phyloP scores from a whole-genome alignment of 2,797 vertebrate species.

The Eospalax fontanierii region DNA sequence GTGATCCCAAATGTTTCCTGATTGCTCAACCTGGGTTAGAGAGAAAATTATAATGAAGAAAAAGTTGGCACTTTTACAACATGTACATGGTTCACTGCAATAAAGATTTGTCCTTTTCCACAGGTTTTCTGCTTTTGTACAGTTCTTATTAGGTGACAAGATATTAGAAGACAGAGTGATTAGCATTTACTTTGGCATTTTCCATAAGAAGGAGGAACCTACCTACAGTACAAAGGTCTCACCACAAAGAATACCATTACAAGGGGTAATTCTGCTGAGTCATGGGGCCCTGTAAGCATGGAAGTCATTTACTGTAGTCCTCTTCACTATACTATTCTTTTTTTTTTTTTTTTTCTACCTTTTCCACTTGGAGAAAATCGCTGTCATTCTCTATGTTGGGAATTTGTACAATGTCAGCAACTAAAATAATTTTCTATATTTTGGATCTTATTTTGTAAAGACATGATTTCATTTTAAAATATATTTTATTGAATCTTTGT shows the following conservation, averaged over 20 bases:
- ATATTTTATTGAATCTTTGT: too few relatives aligned
- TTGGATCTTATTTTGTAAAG: constrained; percentile 35
- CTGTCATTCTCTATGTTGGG: not conserved
- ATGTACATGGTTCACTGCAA: not conserved
- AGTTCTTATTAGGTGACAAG: not conserved
- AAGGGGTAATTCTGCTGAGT: not conserved
- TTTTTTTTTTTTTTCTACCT: not conserved
- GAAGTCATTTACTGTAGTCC: not conserved
- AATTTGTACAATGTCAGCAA: not conserved
- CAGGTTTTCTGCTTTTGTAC: not conserved
- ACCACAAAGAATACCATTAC: not conserved
- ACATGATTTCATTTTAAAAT: not conserved
- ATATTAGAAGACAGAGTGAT: not conserved
- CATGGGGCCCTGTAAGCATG: not conserved
- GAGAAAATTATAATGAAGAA: not conserved
- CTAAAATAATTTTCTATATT: not conserved
- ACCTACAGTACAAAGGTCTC: not conserved
- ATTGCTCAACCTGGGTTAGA: not conserved
- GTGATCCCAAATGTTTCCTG: not conserved
- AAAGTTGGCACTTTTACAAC: accelerated
- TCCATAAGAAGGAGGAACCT: not conserved
- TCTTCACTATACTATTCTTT: not conserved
- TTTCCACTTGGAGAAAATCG: not conserved
- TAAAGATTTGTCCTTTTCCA: not conserved
- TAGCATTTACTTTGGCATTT: not conserved